Evolutionary conservation across 2,113 vertebrate genomes (phyloP).

Genomic region (Semnornis frantzii): DNA sequence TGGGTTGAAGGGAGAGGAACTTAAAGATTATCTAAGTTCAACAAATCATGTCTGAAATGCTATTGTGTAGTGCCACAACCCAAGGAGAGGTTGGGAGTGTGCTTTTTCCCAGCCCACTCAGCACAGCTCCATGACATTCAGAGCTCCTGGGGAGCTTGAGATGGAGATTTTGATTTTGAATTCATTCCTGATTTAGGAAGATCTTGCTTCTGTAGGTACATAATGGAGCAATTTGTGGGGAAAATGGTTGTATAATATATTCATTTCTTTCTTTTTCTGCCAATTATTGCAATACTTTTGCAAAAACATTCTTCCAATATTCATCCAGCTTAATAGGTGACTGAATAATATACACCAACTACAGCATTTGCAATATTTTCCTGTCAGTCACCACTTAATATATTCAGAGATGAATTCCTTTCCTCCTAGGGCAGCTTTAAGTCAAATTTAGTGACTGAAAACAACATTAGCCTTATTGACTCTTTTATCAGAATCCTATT

Average conservation of each 20-base stretch:
- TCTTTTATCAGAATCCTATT: neutral
- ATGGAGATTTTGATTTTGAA: neutral
- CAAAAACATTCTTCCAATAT: neutral
- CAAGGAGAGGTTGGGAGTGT: no score
- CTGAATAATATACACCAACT: slow-evolving; percentile 4
- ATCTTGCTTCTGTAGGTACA: neutral
- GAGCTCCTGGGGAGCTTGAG: neutral
- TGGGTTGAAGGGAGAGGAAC: neutral
- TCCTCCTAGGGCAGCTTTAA: slow-evolving; percentile 19
- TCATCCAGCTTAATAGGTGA: slow-evolving; percentile 29
- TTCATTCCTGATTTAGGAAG: neutral
- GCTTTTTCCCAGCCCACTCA: neutral
- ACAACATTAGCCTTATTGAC: slow-evolving; percentile 41
- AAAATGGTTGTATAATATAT: neutral
- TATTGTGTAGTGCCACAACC: neutral
- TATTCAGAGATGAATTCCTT: slow-evolving; percentile 20
- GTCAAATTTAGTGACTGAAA: slow-evolving; percentile 49
- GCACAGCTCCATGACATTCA: neutral
- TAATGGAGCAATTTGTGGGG: neutral
- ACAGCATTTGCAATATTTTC: slow-evolving; percentile 39
- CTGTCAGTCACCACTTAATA: slow-evolving; percentile 50
- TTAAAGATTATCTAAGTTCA: neutral
- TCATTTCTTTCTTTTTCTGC: slow-evolving; percentile 1
- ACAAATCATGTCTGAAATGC: neutral
- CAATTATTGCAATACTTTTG: neutral